Evolutionary conservation across 2,888 invertebrate genomes (phyloP), one percentile per base, ranked within the genome.

Genomic region (Barypeithes pellucidus): DNA sequence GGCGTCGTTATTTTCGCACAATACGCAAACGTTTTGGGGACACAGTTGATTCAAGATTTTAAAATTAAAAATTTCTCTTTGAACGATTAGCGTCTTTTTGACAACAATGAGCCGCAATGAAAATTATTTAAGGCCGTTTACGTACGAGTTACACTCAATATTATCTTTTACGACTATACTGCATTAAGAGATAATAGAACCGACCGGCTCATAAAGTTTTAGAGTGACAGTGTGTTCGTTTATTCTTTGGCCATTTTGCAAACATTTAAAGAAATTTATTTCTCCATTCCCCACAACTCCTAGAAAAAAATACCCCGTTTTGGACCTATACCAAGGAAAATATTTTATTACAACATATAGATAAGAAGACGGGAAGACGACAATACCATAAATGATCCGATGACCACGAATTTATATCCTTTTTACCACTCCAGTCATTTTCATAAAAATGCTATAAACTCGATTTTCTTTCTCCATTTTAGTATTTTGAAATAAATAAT

Each of bases 271-370:
- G n/a, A 39, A 39, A 39, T 39, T 39, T n/a, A 45, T 45, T 45
- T 45, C 8, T 45, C 14, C 16, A 14, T 45, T 45, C 14, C 8
- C 7, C 45, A 12, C 9, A 36, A 9, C 9, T 36, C 9, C 36
- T 12, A 5, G 36, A 12, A 9, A 36, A 39, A 39, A 12, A 12
- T 41, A n/a, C 18, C 18, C 14, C 12, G 16, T 16, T 45, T 45
- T 45, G 45, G 18, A 8, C 45, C 16, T 45, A 45, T 45, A 45
- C 14, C 45, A 45, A 45, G 14, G 43, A 43, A 18, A 45, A 45
- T 45, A 39, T 45, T 45, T 45, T 45, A 45, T 45, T 16, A 18
- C 45, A 45, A 8, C 45, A 8, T 45, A 45, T 45, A 45, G 16
- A 16, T 45, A 45, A 41, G 41, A 41, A 39, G 29, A 29, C 29